A percentile compares a stretch with the other conserved stretches of the same genome.
Conservation (phyloP, 2,888 invertebrate species). For the Chrysolina oricalcia region DNA sequence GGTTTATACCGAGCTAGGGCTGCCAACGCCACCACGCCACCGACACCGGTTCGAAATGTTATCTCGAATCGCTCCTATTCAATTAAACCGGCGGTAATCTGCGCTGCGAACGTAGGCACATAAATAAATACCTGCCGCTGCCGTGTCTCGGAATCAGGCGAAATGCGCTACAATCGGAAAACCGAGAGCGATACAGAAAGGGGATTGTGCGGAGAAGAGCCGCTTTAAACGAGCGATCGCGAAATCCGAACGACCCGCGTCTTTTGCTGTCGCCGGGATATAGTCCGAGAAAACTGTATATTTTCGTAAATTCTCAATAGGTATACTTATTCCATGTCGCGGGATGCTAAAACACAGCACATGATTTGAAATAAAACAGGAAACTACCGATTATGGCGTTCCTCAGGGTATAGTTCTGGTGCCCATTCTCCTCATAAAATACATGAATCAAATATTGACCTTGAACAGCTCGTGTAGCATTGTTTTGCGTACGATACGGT, state of each 20-base stretch:
- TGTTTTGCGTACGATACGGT: no score
- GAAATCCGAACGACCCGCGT: neutral
- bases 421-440: no score
- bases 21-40: neutral
- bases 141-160: constrained; percentile 5
- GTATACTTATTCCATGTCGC: no score
- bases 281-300: neutral
- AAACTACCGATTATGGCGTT: no score
- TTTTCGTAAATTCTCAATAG: neutral
- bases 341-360: no score
- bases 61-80: neutral
- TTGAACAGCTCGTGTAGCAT: no score
- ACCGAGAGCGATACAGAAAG: constrained; percentile 9
- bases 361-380: no score
- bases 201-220: neutral
- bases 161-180: constrained; percentile 13
- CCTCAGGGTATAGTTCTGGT: no score
- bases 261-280: neutral
- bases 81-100: constrained; percentile 16
- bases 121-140: constrained; percentile 1
- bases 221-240: constrained; percentile 12
- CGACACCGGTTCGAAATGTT: constrained; percentile 1
- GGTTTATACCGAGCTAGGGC: neutral
- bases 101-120: neutral
- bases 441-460: no score